These are phyloP conservation scores for Bombycilla garrulus DNA, from an alignment of 2,113 vertebrate genomes.

Conservation along the genomic window DNA sequence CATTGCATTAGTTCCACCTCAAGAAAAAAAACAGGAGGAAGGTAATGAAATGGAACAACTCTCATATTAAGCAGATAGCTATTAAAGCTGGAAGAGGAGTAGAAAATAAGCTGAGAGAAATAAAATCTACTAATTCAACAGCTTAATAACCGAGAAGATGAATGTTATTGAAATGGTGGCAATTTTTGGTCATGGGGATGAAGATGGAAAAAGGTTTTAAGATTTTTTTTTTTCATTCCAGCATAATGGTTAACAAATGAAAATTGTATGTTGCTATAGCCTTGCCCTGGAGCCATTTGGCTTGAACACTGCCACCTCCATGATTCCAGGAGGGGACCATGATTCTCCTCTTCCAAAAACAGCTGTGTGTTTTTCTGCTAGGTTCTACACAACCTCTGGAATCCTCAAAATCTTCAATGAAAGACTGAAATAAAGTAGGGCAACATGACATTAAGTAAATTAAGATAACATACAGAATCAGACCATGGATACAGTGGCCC, in stretches of 20 bases:
- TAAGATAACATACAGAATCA: background rate
- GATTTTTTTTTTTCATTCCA: background rate
- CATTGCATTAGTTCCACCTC: conserved; percentile 70
- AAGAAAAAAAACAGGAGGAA: conserved; percentile 67
- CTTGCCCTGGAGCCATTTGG: background rate
- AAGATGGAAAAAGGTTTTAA: conserved; percentile 44
- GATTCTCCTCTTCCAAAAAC: conserved; percentile 9
- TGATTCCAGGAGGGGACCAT: background rate
- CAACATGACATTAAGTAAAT: background rate
- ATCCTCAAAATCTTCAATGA: background rate
- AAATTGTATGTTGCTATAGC: conserved; percentile 33
- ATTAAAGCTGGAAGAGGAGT: conserved; percentile 67
- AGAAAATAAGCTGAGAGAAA: conserved; percentile 69
- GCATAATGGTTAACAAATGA: conserved; percentile 27
- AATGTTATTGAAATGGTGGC: conserved; percentile 58
- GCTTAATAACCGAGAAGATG: conserved; percentile 67
- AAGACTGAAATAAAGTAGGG: background rate
- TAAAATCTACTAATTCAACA: conserved; percentile 68
- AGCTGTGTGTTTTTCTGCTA: background rate
- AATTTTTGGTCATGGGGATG: conserved; percentile 62
- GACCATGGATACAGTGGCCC: background rate
- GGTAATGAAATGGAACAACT: conserved; percentile 73
- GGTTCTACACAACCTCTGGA: background rate
- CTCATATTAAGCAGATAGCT: conserved; percentile 70
- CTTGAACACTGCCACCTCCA: conserved; percentile 4